These are phyloP conservation scores for Sciaenops ocellatus DNA, from an alignment of 2,797 vertebrate genomes.

Conservation along the genomic window DNA sequence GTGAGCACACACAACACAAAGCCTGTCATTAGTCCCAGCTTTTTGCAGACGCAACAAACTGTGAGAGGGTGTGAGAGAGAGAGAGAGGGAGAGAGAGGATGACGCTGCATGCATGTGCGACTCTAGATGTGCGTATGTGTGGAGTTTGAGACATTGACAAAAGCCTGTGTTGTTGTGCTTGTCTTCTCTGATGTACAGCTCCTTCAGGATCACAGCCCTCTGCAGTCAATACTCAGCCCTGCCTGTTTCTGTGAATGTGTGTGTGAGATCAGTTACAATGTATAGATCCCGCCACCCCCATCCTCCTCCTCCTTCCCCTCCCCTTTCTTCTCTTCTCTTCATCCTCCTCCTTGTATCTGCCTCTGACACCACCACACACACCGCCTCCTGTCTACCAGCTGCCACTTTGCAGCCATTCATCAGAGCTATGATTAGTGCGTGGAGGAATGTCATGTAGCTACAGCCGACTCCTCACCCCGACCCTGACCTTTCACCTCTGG, in stretches of 20 bases:
- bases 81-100: slow-evolving; percentile 24
- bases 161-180: slow-evolving; percentile 73
- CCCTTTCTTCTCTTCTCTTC: slow-evolving; percentile 21
- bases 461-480: slow-evolving; percentile 72
- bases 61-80: slow-evolving; percentile 26
- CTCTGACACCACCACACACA: slow-evolving; percentile 53
- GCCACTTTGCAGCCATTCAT: slow-evolving; percentile 74
- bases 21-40: slow-evolving; percentile 79
- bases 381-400: slow-evolving; percentile 74
- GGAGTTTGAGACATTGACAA: slow-evolving; percentile 71
- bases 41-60: slow-evolving; percentile 80
- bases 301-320: slow-evolving; percentile 4
- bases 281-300: slow-evolving; percentile 39
- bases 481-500: slow-evolving; percentile 66
- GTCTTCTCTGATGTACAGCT: slow-evolving; percentile 78
- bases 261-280: slow-evolving; percentile 53
- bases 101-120: slow-evolving; percentile 47
- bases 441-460: slow-evolving; percentile 79
- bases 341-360: slow-evolving; percentile 53
- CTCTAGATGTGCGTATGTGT: slow-evolving; percentile 51
- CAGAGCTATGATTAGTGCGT: slow-evolving; percentile 79
- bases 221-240: slow-evolving; percentile 71
- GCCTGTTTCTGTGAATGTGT: slow-evolving; percentile 51
- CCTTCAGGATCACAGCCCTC: slow-evolving; percentile 74
- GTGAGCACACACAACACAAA: slow-evolving; percentile 77